phyloP scores from a whole-genome alignment of 2,888 invertebrate genomes.

The Scrobipalpa atriplicella region DNA sequence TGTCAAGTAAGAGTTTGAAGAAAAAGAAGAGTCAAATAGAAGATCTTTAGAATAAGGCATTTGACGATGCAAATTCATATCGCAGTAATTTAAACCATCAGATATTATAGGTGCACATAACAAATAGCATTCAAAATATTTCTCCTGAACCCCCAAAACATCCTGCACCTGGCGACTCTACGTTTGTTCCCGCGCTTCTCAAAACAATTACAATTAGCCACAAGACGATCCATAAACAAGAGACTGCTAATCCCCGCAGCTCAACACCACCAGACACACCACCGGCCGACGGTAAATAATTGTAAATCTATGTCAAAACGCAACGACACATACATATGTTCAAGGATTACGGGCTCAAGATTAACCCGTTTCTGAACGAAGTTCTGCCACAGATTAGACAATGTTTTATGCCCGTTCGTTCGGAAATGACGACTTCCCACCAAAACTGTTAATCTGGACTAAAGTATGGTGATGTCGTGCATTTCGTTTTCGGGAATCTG shows the following conservation, averaged over 20 bases:
- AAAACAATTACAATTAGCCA: slow-evolving; percentile 68
- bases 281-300: slow-evolving; percentile 76
- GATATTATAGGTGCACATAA: too few species aligned
- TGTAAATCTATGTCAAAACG: slow-evolving; percentile 83
- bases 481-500: slow-evolving; percentile 57
- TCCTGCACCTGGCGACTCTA: slow-evolving; percentile 23
- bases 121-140: neutral
- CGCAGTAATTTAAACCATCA: too few species aligned
- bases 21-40: too few species aligned
- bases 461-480: slow-evolving; percentile 66
- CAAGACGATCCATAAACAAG: slow-evolving; percentile 75
- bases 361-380: slow-evolving; percentile 72
- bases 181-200: slow-evolving; percentile 32
- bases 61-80: too few species aligned
- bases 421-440: slow-evolving; percentile 71
- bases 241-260: slow-evolving; percentile 67
- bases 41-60: too few species aligned
- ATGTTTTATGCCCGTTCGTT: slow-evolving; percentile 49
- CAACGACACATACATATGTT: slow-evolving; percentile 80
- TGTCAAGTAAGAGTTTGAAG: too few species aligned
- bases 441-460: slow-evolving; percentile 69
- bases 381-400: slow-evolving; percentile 23
- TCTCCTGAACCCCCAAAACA: neutral
- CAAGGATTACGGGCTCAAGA: slow-evolving; percentile 68
- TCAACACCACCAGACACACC: slow-evolving; percentile 73